Percentiles rank a stretch among this genome's conserved stretches.
phyloP scores from a whole-genome alignment of 2,113 vertebrate genomes.

The Cyanoderma ruficeps region DNA sequence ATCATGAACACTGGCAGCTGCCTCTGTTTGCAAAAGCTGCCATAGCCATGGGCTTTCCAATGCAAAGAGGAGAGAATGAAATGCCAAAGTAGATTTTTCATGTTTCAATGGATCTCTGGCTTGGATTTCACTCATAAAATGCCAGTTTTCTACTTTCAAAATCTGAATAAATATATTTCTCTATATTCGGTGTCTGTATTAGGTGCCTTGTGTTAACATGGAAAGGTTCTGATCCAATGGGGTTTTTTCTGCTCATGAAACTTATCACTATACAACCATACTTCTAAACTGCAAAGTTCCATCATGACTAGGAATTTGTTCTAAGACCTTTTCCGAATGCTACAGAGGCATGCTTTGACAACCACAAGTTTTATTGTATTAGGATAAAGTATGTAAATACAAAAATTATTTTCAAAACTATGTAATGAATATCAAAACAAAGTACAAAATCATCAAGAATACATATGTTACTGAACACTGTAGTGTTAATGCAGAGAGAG shows the following conservation, averaged over 20 bases:
- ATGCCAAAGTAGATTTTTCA: background rate
- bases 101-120: background rate
- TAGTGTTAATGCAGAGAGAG: background rate
- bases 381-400: background rate
- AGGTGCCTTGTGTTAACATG: background rate
- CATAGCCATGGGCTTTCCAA: background rate
- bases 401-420: background rate
- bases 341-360: background rate
- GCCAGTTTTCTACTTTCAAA: background rate
- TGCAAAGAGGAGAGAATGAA: background rate
- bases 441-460: background rate
- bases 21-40: background rate
- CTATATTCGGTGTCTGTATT: background rate
- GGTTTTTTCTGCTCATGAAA: background rate
- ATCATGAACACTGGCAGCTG: background rate
- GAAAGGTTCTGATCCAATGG: background rate
- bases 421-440: background rate
- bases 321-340: background rate
- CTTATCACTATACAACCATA: background rate
- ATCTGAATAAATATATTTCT: background rate
- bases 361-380: background rate
- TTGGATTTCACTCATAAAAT: background rate
- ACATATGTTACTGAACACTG: background rate
- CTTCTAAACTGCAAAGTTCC: background rate
- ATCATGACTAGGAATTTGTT: background rate